Conservation (phyloP, 1,140 invertebrate genomes). For the Drosophila saltans region DNA sequence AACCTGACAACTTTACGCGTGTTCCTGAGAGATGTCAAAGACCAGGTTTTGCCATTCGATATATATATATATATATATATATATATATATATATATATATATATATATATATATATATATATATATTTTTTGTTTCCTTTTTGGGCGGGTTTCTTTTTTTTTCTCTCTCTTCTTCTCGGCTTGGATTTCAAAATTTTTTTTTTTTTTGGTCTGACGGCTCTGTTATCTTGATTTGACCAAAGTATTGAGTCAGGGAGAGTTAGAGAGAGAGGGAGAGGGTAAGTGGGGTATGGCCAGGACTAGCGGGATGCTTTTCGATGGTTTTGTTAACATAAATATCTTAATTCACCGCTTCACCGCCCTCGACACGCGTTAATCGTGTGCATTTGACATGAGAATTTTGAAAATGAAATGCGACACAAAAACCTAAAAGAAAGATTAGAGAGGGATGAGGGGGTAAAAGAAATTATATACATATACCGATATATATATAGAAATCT, state of each 20-base stretch:
- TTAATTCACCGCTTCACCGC: constrained; percentile 77
- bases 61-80: neutral
- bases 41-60: constrained; percentile 47
- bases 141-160: neutral
- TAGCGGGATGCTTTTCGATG: constrained; percentile 46
- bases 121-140: constrained; percentile 5
- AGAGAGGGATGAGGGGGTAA: neutral
- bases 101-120: neutral
- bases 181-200: constrained; percentile 33
- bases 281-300: neutral
- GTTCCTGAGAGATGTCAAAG: constrained; percentile 65
- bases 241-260: neutral
- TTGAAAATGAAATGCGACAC: constrained; percentile 55
- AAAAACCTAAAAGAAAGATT: constrained; percentile 6
- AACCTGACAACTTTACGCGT: constrained; percentile 60
- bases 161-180: neutral
- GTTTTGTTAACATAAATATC: constrained; percentile 77
- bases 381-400: constrained; percentile 72
- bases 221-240: constrained; percentile 51
- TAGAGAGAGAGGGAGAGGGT: neutral
- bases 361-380: constrained; percentile 74
- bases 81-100: neutral
- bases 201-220: constrained; percentile 11
- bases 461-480: neutral
- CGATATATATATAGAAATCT: neutral